phyloP scores from a whole-genome alignment of 2,888 invertebrate genomes.

The Artemia sinica region DNA sequence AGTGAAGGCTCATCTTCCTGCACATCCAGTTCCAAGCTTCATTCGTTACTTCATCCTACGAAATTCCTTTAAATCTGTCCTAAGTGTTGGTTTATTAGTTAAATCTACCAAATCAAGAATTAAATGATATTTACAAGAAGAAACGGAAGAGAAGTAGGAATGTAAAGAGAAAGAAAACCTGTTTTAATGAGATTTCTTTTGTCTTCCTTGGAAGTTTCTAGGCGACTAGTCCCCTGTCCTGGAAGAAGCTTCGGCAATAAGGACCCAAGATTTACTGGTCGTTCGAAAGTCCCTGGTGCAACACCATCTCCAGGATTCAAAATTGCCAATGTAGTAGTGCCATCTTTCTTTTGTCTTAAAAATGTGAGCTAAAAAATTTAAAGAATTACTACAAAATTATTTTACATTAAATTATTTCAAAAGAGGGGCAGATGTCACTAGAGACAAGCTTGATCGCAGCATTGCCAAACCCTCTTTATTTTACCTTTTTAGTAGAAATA shows the following conservation, averaged over 20 bases:
- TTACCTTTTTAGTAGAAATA: no score
- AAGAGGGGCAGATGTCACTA: no score
- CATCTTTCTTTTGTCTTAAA: slow-evolving; percentile 65
- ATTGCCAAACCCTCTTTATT: no score
- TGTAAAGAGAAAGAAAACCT: background rate
- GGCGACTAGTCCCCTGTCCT: background rate
- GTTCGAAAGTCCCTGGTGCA: slow-evolving; percentile 51
- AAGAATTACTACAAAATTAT: background rate
- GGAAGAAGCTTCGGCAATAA: slow-evolving; percentile 14
- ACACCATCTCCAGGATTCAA: slow-evolving; percentile 54
- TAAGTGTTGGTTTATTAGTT: no score
- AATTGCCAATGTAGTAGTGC: slow-evolving; percentile 70
- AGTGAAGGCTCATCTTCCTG: no score
- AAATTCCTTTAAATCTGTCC: no score
- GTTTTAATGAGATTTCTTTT: slow-evolving; percentile 10
- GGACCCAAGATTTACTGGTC: slow-evolving; percentile 51
- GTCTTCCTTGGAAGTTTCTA: background rate
- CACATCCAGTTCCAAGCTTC: no score
- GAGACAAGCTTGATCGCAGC: no score
- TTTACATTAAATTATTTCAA: no score
- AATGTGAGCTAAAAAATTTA: slow-evolving; percentile 48
- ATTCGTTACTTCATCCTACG: no score
- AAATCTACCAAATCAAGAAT: background rate
- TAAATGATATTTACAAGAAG: background rate
- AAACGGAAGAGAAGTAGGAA: no score